Conservation (phyloP, 1,140 invertebrate species). For the Cydia strobilella region DNA sequence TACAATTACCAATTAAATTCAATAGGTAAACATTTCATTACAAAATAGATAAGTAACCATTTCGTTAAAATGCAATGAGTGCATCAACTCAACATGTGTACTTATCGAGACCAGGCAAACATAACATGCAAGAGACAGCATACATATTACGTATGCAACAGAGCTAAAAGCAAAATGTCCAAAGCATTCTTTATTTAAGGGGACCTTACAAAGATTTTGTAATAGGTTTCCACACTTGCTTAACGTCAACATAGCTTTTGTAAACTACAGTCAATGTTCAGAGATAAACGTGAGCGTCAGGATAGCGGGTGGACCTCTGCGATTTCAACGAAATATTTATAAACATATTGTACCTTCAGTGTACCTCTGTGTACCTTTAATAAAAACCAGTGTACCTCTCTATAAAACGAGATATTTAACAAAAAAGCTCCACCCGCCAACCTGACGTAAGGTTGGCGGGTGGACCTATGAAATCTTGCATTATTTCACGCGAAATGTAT, state of each 20-base stretch:
- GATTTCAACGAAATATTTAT: no score
- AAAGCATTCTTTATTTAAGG: neutral
- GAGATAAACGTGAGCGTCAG: no score
- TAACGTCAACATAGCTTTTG: constrained; percentile 10
- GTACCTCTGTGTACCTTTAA: no score
- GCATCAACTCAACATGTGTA: neutral
- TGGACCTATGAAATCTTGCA: no score
- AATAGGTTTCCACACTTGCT: constrained; percentile 4
- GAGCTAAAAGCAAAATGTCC: neutral
- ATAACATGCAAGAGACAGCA: constrained; percentile 3
- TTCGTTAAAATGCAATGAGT: constrained; percentile 1
- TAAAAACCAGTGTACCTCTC: no score
- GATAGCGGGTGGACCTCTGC: no score
- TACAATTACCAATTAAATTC: neutral
- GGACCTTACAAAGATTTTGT: constrained; percentile 24
- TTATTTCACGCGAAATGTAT: no score
- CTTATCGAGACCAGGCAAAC: neutral
- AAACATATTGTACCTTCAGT: no score
- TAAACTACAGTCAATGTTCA: neutral
- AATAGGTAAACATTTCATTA: neutral
- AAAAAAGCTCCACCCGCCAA: no score
- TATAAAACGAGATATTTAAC: no score
- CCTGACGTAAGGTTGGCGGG: no score
- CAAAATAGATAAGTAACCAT: neutral
- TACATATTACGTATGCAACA: no score